A percentile compares a stretch with the other conserved stretches of the same genome.
Evolutionary conservation across 2,113 vertebrate genomes (phyloP).

Genomic region (Marcusenius ussheri): DNA sequence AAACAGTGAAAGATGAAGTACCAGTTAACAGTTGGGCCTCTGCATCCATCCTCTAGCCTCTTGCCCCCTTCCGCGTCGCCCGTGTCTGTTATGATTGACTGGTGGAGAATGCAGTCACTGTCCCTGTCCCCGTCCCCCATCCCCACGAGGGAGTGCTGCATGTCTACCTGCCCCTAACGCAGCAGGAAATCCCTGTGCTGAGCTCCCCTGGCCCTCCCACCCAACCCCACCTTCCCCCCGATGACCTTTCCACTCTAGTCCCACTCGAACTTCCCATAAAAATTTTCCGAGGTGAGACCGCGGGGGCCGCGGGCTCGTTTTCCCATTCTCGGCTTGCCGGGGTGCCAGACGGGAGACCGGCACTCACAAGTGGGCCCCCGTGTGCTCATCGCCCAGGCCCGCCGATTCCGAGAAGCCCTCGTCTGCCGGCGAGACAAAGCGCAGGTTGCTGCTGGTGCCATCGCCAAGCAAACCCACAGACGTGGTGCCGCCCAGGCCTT

Average conservation of each 20-base stretch:
- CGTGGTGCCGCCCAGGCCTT: not conserved
- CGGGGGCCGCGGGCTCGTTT: not conserved
- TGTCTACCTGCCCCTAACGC: conserved; percentile 40
- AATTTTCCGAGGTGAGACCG: not conserved
- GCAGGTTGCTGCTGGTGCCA: not conserved
- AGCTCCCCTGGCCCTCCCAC: conserved; percentile 16
- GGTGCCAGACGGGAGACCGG: not conserved
- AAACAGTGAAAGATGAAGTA: not conserved
- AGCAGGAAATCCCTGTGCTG: conserved; percentile 40
- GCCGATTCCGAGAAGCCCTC: not conserved
- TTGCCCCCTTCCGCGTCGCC: conserved; percentile 46
- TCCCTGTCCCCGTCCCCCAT: conserved; percentile 38
- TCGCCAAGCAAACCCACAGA: not conserved
- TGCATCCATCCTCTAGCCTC: conserved; percentile 43
- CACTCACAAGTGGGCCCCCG: not conserved
- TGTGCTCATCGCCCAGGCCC: not conserved
- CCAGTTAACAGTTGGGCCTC: not conserved
- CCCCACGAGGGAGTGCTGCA: conserved; percentile 39
- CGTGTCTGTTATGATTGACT: conserved; percentile 36
- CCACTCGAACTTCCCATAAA: not conserved
- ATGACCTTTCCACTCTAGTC: conserved; percentile 26
- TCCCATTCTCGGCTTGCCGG: not conserved
- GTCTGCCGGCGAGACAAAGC: not conserved
- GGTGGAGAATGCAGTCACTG: conserved; percentile 26
- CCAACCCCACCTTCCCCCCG: conserved; percentile 14